Percentiles rank a stretch among this genome's conserved stretches.
Evolutionary conservation across 2,113 vertebrate genomes (phyloP).

Genomic region (Amblyornis subalaris): DNA sequence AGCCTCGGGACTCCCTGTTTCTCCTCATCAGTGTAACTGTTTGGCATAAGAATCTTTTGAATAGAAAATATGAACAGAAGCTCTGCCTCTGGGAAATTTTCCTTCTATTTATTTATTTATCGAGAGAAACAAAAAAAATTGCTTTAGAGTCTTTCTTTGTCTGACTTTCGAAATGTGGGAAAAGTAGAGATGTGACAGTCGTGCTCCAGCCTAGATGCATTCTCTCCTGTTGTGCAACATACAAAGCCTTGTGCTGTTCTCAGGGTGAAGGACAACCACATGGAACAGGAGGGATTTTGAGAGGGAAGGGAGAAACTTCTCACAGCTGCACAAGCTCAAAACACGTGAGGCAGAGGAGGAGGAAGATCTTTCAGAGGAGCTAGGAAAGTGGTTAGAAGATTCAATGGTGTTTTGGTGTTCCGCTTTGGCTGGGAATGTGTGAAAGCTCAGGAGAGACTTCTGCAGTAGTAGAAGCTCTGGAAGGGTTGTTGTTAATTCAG

Average conservation of each 20-base stretch:
- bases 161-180: not conserved
- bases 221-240: not conserved
- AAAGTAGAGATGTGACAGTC: not conserved
- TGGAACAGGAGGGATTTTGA: not conserved
- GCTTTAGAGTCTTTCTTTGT: not conserved
- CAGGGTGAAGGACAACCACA: rapidly evolving
- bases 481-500: not conserved
- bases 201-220: rapidly evolving
- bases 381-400: not conserved
- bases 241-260: not conserved
- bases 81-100: not conserved
- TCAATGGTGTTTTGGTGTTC: not conserved
- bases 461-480: not conserved
- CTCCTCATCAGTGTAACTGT: not conserved
- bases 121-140: not conserved
- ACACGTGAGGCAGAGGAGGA: not conserved
- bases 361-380: not conserved
- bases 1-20: not conserved
- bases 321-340: not conserved
- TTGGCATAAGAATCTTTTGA: not conserved
- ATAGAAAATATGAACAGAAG: not conserved
- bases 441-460: not conserved
- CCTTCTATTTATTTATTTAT: not conserved
- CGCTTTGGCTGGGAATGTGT: not conserved
- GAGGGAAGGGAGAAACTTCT: not conserved